Percentiles rank a stretch among this genome's conserved stretches.
Evolutionary conservation across 2,888 invertebrate genomes (phyloP).

Genomic region (Apantesis nais): DNA sequence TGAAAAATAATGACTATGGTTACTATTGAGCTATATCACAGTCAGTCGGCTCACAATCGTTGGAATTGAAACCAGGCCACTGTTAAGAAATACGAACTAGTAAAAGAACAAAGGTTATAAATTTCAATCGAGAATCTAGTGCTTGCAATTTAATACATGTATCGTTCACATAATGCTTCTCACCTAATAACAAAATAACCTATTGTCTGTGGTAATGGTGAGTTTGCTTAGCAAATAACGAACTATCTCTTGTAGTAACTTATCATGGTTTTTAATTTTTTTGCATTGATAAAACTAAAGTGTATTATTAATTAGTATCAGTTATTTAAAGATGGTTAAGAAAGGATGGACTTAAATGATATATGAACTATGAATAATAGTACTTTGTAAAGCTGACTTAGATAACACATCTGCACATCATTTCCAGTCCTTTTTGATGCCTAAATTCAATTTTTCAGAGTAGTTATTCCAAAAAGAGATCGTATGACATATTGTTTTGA

Average conservation of each 20-base stretch:
- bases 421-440: no score
- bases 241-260: not conserved
- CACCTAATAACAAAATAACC: slow-evolving; percentile 15
- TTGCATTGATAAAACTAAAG: no score
- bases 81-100: slow-evolving; percentile 12
- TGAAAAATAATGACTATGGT: slow-evolving; percentile 7
- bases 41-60: slow-evolving; percentile 6
- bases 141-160: slow-evolving; percentile 3
- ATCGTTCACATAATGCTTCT: not conserved
- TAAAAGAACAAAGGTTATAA: slow-evolving; percentile 19
- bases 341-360: no score
- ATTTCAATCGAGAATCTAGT: slow-evolving; percentile 24
- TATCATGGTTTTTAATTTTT: no score
- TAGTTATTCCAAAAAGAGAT: no score
- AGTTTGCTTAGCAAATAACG: slow-evolving; percentile 10
- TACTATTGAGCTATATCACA: slow-evolving; percentile 13
- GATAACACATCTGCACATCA: no score
- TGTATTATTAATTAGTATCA: no score
- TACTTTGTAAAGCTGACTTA: no score
- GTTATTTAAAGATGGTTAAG: no score
- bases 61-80: slow-evolving; percentile 17
- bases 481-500: no score
- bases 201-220: slow-evolving; percentile 8
- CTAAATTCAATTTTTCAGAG: no score
- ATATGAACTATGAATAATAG: no score